Base-by-base conservation (phyloP, 2,888 invertebrate genomes). In the Galerucella pusilla region DNA sequence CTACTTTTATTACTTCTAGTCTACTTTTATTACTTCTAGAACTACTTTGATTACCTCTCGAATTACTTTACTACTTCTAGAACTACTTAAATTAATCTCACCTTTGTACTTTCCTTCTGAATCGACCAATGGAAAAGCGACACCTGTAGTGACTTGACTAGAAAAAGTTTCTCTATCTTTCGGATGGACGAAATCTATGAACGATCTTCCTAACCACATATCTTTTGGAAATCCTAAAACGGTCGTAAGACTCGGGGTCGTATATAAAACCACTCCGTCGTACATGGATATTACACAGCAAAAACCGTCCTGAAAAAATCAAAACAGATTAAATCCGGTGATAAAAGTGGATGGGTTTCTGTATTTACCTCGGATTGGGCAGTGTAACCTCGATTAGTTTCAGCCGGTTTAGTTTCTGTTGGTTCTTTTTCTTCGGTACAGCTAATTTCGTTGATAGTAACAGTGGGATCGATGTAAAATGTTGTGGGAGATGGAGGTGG, bases 161-260 rank as follows among this genome's bases (percentile, higher is more conserved):
- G 93, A 93, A 84, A 97, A 94, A 0, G 92, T 93, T 70, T 91
- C 90, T 75, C 93, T 89, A 83, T 93, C 93, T 87, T 92, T 94
- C 2, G 94, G 93, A 86, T 96, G 95, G 0, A 97, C 90, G 84
- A 96, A 96, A 83, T 97, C 96, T 72, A 95, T 94, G 83, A 97
- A 95, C 0, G 94, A 94, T 69, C 94, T 90, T 4, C 96, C 96
- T 49, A 94, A 87, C 95, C 96, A 96, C 92, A 95, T 94, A 77
- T 95, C 94, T 80, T 92, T 92, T 0, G 95, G 93, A 84, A 93
- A 96, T 1, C 95, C 96, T 68, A 96, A 89, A 1, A 92, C 90
- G 1, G 91, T 87, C 0, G 92, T 92, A 68, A 96, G 88, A 65
- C 91, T 91, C 0, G 93, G 88, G 0, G 95, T 94, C 11, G 94